A percentile compares a stretch with the other conserved stretches of the same genome.
These are phyloP conservation scores for Peucedramus taeniatus DNA, from an alignment of 2,113 vertebrate species.

Conservation along the genomic window DNA sequence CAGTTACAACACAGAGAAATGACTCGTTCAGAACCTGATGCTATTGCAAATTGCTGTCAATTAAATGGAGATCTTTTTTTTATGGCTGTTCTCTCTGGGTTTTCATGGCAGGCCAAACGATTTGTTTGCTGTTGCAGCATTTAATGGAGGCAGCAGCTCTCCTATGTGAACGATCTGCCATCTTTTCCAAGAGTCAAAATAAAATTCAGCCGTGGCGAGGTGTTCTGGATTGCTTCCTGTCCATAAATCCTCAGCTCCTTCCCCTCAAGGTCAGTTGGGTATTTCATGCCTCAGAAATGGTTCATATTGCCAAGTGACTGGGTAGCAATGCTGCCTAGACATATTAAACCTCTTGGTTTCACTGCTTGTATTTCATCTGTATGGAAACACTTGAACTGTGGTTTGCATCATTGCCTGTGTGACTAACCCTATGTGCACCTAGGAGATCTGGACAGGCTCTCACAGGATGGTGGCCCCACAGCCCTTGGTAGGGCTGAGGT, in stretches of 20 bases:
- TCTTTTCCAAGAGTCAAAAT: neutral
- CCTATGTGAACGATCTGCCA: neutral
- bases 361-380: neutral
- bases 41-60: neutral
- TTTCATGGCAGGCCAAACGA: neutral
- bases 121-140: neutral
- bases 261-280: neutral
- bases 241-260: neutral
- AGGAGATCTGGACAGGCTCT: neutral
- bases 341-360: neutral
- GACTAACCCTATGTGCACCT: neutral
- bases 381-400: neutral
- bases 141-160: neutral
- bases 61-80: neutral
- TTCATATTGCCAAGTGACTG: neutral
- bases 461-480: fast-evolving
- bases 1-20: neutral
- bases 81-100: neutral
- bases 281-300: neutral
- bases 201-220: fast-evolving
- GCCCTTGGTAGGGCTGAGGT: fast-evolving
- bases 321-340: neutral
- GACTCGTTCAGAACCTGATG: neutral
- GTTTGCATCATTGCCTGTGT: neutral
- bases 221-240: neutral